Evolutionary conservation across 92 coral and sea anemone genomes (phyloP).

Genomic region (Actinostola sp.): DNA sequence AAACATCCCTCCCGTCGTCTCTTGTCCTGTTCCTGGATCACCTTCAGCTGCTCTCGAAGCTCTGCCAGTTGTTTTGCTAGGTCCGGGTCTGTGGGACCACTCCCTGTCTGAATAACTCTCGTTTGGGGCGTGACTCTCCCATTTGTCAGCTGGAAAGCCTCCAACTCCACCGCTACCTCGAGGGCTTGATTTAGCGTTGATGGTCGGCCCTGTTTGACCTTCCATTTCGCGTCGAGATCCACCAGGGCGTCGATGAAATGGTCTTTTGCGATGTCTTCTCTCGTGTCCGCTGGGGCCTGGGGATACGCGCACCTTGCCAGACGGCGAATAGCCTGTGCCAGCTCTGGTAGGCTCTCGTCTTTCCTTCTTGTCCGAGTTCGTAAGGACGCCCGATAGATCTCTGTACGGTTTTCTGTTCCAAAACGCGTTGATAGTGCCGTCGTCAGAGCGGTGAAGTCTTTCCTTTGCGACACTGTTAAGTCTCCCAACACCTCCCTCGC

Average conservation of each 20-base stretch:
- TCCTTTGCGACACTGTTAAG: constrained; percentile 24
- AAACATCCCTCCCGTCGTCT: not conserved
- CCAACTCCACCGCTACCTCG: constrained; percentile 34
- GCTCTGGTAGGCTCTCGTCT: constrained; percentile 40
- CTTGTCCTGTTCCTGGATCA: constrained; percentile 6
- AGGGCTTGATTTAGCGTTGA: constrained; percentile 34
- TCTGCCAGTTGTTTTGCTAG: too few species aligned
- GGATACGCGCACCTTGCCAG: constrained; percentile 36
- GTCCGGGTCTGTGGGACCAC: too few species aligned
- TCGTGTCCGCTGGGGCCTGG: constrained; percentile 5
- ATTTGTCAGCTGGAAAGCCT: constrained; percentile 36
- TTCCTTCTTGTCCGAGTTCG: constrained; percentile 21
- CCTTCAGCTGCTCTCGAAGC: too few species aligned
- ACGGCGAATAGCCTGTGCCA: constrained; percentile 43
- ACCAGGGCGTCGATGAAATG: constrained; percentile 40
- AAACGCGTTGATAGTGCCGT: constrained; percentile 24
- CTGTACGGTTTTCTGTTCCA: constrained; percentile 30
- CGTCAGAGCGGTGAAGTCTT: constrained; percentile 10
- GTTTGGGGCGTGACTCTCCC: too few species aligned
- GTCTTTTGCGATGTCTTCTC: constrained; percentile 26
- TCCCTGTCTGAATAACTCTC: constrained; percentile 21
- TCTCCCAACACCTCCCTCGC: constrained; percentile 47
- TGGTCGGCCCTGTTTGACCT: constrained; percentile 36
- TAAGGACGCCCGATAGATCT: constrained; percentile 35
- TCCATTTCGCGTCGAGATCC: constrained; percentile 29